These are phyloP conservation scores for Mamestra configurata DNA, from an alignment of 1,140 invertebrate genomes.

Conservation along the genomic window DNA sequence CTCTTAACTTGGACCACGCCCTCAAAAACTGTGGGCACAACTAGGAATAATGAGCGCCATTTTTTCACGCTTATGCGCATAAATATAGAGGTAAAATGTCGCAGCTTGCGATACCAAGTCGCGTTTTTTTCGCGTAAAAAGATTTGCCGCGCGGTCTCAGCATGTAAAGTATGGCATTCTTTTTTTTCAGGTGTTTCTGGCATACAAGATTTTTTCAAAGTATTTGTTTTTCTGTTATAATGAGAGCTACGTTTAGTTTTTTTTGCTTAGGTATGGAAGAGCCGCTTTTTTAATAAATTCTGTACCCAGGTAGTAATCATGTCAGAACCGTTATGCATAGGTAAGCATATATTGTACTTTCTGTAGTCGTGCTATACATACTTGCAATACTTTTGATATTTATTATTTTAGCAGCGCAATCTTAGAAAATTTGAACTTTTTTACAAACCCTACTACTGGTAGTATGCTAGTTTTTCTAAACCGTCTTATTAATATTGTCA, in stretches of 20 bases:
- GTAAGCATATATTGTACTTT: too few relatives aligned
- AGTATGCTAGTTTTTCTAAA: too few relatives aligned
- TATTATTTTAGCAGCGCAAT: too few relatives aligned
- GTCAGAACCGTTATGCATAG: too few relatives aligned
- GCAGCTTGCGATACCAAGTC: background rate
- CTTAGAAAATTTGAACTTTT: too few relatives aligned
- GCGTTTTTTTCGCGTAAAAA: conserved; percentile 30
- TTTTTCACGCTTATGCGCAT: conserved; percentile 44
- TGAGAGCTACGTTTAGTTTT: background rate
- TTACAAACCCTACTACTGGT: too few relatives aligned
- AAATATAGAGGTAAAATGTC: conserved; percentile 39
- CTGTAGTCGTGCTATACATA: too few relatives aligned
- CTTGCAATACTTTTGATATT: too few relatives aligned
- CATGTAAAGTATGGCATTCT: background rate
- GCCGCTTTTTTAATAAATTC: background rate
- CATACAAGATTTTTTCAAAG: background rate
- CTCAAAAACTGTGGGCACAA: conserved; percentile 23
- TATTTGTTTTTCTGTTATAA: background rate
- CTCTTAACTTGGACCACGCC: background rate
- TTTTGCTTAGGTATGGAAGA: too few relatives aligned
- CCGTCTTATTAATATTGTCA: too few relatives aligned
- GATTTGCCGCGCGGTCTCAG: background rate
- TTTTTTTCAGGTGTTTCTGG: conserved; percentile 1
- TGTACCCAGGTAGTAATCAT: too few relatives aligned
- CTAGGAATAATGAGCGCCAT: conserved; percentile 45